phyloP scores from a whole-genome alignment of 2,113 vertebrate species.

The Terrapene triunguis region DNA sequence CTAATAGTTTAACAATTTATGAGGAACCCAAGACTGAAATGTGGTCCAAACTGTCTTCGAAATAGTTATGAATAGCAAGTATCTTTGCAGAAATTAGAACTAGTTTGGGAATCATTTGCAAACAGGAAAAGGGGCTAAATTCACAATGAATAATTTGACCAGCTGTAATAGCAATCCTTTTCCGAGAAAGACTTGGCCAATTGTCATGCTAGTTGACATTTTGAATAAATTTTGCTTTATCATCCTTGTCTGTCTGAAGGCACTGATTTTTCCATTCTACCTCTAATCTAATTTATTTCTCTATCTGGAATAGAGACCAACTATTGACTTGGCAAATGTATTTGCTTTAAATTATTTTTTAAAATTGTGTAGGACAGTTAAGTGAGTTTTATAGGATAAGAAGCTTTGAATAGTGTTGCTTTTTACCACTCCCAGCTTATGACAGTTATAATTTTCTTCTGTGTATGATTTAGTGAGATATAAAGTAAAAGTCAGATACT shows the following conservation, averaged over 20 bases:
- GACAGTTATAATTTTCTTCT: background rate
- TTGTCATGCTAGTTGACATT: background rate
- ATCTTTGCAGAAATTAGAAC: background rate
- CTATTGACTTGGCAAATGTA: background rate
- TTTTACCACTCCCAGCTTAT: background rate
- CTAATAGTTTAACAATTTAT: background rate
- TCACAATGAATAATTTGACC: background rate
- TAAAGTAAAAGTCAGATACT: too few species aligned
- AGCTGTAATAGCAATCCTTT: background rate
- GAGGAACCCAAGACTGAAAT: background rate
- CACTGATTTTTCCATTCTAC: background rate
- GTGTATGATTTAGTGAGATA: background rate
- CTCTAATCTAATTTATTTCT: background rate
- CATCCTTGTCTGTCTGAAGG: background rate
- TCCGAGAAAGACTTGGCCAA: background rate
- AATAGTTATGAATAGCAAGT: background rate
- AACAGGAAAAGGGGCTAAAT: background rate
- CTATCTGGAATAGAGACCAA: background rate
- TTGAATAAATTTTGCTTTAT: background rate
- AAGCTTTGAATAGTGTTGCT: background rate
- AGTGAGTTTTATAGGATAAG: background rate
- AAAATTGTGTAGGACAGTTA: background rate
- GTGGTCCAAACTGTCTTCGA: background rate
- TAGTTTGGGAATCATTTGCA: accelerated
- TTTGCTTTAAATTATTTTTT: background rate